These are phyloP conservation scores for Geranospiza caerulescens DNA, from an alignment of 2,797 vertebrate genomes.

Conservation along the genomic window DNA sequence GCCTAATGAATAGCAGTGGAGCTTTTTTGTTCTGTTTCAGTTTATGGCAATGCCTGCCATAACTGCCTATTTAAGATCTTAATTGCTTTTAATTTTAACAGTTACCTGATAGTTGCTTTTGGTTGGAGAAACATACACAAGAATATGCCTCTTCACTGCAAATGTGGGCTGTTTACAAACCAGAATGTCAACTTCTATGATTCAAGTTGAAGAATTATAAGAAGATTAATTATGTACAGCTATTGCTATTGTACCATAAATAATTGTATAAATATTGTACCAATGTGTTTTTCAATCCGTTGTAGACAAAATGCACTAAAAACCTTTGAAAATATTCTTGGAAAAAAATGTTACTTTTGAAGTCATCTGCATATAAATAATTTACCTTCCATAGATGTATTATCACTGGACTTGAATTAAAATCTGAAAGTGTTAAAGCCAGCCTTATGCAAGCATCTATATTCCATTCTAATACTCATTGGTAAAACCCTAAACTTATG, in stretches of 20 bases:
- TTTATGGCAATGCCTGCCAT: neutral
- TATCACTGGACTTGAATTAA: neutral
- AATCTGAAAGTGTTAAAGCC: neutral
- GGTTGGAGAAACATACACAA: neutral
- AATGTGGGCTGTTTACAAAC: neutral
- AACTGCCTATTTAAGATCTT: neutral
- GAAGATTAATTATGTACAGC: neutral
- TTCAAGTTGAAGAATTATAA: neutral
- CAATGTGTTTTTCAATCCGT: neutral
- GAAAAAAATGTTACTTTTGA: neutral
- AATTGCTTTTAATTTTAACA: conserved; percentile 25
- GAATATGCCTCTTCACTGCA: neutral
- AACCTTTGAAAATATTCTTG: neutral
- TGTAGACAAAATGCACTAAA: neutral
- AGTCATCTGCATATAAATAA: neutral
- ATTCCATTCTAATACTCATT: accelerated
- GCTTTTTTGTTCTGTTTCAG: neutral
- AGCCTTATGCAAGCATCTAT: neutral
- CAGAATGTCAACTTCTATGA: neutral
- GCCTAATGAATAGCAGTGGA: neutral
- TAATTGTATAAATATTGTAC: neutral
- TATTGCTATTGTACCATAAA: neutral
- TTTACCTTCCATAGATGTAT: neutral
- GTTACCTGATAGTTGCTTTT: neutral
- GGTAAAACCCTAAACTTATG: neutral